Base-by-base conservation (phyloP, 2,888 invertebrate species). In the Capitulum mitella region DNA sequence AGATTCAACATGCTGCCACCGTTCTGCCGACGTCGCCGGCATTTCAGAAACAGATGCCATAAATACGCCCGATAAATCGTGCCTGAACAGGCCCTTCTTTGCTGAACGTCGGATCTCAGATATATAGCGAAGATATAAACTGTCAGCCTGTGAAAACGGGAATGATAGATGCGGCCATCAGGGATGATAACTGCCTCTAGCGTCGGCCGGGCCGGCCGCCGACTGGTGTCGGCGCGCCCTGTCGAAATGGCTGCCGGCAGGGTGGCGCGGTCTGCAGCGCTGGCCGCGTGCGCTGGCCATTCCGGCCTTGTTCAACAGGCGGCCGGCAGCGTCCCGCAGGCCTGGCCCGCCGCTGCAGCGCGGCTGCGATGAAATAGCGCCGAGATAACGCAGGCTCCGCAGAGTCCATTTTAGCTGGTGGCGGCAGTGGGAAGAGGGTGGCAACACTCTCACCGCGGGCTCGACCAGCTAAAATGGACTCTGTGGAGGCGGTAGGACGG, bases 31-130 rank as follows among this genome's bases (percentile, higher is more conserved):
- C 16, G 3, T n/a, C n/a, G n/a, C 34, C 34, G 3, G 16, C 16
- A 64, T 64, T 64, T 64, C 64, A 64, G 34, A 64, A 64, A 64
- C 64, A 34, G 34, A 32, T 32, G 26, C 64, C 64, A 64, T 64
- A 64, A 64, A 64, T 64, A 64, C 14, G 5, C 32, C 32, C 64
- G 32, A 64, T 64, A 64, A 64, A 64, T 64, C 14, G 32, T 64
- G 64, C 5, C 64, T 1, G 64, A 34, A 64, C 64, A 64, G 64
- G 34, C 64, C 34, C 64, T 64, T 58, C 58, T 58, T 58, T 58
- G 58, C 64, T 64, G 64, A 34, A 34, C 32, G 64, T 58, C 64
- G 64, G 64, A 34, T 64, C 64, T 19, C 34, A 64, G 64, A 64
- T 34, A 64, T 64, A 64, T 34, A 34, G 34, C 32, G 64, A 32